Conservation (phyloP, 2,888 invertebrate genomes). For the Oxytorus armatus region DNA sequence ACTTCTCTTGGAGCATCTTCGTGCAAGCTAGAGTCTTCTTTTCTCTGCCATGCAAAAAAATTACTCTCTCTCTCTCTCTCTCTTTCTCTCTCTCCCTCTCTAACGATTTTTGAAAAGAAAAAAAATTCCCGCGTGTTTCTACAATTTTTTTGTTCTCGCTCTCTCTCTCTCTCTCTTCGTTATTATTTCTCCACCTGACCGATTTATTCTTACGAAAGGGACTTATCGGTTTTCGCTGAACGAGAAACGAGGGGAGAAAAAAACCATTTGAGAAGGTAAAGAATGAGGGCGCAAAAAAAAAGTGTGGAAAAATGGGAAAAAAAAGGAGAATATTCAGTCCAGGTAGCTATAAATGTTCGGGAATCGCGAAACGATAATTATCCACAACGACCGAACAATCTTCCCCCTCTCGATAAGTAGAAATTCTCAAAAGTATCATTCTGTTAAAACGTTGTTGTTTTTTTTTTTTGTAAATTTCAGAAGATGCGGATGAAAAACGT, state of each 20-base stretch:
- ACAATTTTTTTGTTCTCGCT: neutral
- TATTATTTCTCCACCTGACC: conserved; percentile 25
- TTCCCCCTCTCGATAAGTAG: conserved; percentile 9
- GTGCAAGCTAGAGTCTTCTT: conserved; percentile 38
- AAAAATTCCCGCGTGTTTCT: neutral
- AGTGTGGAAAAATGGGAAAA: conserved; percentile 10
- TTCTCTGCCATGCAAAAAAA: conserved; percentile 30
- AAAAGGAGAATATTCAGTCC: conserved; percentile 7
- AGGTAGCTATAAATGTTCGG: neutral
- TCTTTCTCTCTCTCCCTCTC: neutral
- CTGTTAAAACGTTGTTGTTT: conserved; percentile 6
- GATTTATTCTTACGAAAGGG: conserved; percentile 47
- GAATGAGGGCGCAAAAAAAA: conserved; percentile 15
- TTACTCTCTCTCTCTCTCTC: conserved; percentile 2
- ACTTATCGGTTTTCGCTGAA: conserved; percentile 31
- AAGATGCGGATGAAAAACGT: conserved; percentile 77
- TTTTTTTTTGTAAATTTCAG: conserved; percentile 63
- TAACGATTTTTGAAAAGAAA: conserved; percentile 31
- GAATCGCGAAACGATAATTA: conserved; percentile 51
- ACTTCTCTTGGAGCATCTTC: conserved; percentile 46
- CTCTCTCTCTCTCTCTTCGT: neutral
- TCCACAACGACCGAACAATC: conserved; percentile 31
- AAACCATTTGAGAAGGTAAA: neutral
- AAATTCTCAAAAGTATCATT: conserved; percentile 22
- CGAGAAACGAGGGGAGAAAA: conserved; percentile 9